phyloP scores from a whole-genome alignment of 2,113 vertebrate genomes.

The Aegypius monachus region DNA sequence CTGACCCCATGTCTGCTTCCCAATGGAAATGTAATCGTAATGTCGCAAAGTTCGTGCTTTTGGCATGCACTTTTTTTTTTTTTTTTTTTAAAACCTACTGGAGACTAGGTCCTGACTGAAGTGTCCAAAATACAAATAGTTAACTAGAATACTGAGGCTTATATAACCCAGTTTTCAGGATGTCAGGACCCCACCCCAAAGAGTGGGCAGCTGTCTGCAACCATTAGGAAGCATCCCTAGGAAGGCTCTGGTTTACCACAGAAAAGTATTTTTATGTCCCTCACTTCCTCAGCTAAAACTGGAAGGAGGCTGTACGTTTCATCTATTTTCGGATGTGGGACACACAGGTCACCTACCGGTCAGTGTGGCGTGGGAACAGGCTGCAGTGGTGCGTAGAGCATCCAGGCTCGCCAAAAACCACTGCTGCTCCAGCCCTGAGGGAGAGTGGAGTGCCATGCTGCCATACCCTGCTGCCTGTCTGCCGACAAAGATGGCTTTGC shows the following conservation, averaged over 20 bases:
- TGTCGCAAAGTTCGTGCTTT: background rate
- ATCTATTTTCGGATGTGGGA: background rate
- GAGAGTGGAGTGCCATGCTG: background rate
- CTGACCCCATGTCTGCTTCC: background rate
- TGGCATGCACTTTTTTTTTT: background rate
- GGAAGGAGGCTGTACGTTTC: background rate
- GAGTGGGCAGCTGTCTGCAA: background rate
- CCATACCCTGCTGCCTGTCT: fast-evolving
- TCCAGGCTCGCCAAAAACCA: background rate
- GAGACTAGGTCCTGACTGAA: background rate
- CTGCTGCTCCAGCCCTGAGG: background rate
- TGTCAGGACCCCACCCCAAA: background rate
- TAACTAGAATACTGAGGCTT: background rate
- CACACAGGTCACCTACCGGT: background rate
- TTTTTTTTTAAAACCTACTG: background rate
- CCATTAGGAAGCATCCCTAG: background rate
- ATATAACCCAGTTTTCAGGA: background rate
- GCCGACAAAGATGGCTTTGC: background rate
- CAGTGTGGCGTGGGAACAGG: background rate
- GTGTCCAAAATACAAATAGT: background rate
- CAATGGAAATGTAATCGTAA: background rate
- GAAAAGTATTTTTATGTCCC: background rate
- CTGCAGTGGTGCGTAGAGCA: background rate
- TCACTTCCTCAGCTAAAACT: background rate
- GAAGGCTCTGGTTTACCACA: background rate